Conservation (phyloP, 2,113 vertebrate genomes). For the Oncorhynchus mykiss region DNA sequence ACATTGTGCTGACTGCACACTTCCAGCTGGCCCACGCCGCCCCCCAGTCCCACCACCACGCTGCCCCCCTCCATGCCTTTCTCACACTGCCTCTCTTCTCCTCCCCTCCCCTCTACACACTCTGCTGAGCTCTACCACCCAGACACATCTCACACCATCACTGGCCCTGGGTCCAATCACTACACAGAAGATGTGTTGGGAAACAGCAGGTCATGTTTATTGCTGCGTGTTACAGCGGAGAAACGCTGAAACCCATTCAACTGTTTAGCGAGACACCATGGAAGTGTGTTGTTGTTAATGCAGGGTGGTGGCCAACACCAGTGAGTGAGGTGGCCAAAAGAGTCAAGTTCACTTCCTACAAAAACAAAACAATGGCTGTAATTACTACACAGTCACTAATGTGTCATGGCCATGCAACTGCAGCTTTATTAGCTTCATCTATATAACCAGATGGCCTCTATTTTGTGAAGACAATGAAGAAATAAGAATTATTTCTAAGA, state of each 20-base stretch:
- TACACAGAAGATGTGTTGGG: slow-evolving; percentile 11
- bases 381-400: neutral
- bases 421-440: neutral
- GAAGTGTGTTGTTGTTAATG: slow-evolving; percentile 61
- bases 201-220: slow-evolving; percentile 60
- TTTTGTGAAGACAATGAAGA: neutral
- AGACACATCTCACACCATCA: neutral
- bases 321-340: slow-evolving; percentile 40
- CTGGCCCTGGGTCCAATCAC: slow-evolving; percentile 35
- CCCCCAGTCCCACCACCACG: slow-evolving; percentile 21
- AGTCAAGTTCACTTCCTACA: neutral
- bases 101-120: neutral
- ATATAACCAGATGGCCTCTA: neutral
- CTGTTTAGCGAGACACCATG: slow-evolving; percentile 55
- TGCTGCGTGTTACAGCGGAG: slow-evolving; percentile 39
- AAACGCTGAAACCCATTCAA: slow-evolving; percentile 51
- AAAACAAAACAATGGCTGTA: neutral
- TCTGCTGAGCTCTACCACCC: neutral
- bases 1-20: slow-evolving; percentile 38
- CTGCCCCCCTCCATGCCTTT: slow-evolving; percentile 4
- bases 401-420: slow-evolving; percentile 1
- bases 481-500: neutral
- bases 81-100: neutral
- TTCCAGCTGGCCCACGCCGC: slow-evolving; percentile 23
- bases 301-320: slow-evolving; percentile 53